Base-by-base conservation (phyloP, 2,888 invertebrate species). In the Pycnomerus fuliginosus region DNA sequence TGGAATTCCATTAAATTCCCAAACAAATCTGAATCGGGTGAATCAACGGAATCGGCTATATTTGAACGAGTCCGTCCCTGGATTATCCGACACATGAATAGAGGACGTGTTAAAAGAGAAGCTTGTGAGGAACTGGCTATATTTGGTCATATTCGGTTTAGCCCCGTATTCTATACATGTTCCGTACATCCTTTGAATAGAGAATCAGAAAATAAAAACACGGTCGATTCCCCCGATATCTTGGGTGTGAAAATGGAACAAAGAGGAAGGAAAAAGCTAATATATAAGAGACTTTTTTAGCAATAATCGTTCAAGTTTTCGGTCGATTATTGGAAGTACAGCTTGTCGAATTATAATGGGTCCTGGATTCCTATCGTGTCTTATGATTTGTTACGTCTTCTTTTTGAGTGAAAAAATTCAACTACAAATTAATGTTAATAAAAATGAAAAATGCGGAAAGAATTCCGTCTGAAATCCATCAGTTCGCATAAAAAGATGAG, bases 181-280 rank as follows among this genome's bases (percentile, higher is more conserved):
- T 54, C 56, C 48, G 52, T 40, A 61, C 61, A 59, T 58, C 51
- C 58, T 61, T 58, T 64, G 64, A 64, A 64, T 64, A 57, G 60
- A 38, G 53, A 62, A 62, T 61, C 61, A 54, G 45, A 27, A 58
- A 51, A 60, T 60, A 60, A 59, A 61, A 60, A 58, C 58, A 54
- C 58, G 61, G 58, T 56, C 61, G 61, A 62, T 62, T 61, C 57
- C 52, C 44, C 55, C 44, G 29, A 43, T 43, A 43, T 39, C 50
- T 47, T 52, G 47, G 45, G 50, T 44, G 49, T 51, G 48, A 51
- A 52, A 48, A 48, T 44, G 44, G 51, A 52, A 53, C 51, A 49
- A 51, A 47, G 32, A 40, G 32, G 32, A 15, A 34, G 3, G 17
- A 33, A 33, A 38, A 48, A 41, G 38, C 20, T n/a, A n/a, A n/a